These are phyloP conservation scores for Micromesistius poutassou DNA, from an alignment of 2,797 vertebrate genomes.

Conservation along the genomic window DNA sequence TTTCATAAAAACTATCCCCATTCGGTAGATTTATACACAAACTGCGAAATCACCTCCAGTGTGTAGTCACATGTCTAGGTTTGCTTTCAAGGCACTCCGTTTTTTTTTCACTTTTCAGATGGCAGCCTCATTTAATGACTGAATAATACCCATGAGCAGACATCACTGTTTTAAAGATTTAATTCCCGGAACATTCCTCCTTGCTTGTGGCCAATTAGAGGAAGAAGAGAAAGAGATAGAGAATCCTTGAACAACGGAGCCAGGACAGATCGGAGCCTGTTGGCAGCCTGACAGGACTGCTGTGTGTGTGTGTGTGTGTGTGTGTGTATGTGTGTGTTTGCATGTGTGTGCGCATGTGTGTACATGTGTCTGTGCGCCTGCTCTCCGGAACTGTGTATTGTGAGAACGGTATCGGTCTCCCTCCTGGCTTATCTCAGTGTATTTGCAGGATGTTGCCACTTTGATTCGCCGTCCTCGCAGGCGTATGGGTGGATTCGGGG, in stretches of 20 bases:
- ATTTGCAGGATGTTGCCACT: slow-evolving; percentile 60
- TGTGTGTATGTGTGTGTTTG: slow-evolving; percentile 18
- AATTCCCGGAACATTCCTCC: slow-evolving; percentile 53
- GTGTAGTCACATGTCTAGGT: neutral
- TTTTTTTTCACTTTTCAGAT: neutral
- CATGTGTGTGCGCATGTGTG: slow-evolving; percentile 7
- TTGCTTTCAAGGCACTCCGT: neutral
- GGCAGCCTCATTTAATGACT: neutral
- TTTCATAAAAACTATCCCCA: too few relatives aligned
- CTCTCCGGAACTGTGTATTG: slow-evolving; percentile 36
- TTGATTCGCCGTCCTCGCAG: slow-evolving; percentile 54
- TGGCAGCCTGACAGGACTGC: slow-evolving; percentile 58
- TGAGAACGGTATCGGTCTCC: slow-evolving; percentile 57
- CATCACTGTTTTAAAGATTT: slow-evolving; percentile 35
- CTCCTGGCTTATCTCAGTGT: slow-evolving; percentile 62
- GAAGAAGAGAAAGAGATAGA: slow-evolving; percentile 66
- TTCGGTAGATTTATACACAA: too few relatives aligned
- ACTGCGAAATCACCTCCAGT: too few relatives aligned
- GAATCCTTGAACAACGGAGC: slow-evolving; percentile 65
- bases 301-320: slow-evolving; percentile 33
- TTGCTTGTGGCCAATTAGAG: slow-evolving; percentile 72
- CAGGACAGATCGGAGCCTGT: slow-evolving; percentile 60
- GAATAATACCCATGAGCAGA: neutral
- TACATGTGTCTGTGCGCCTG: slow-evolving; percentile 7
- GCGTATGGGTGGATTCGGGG: slow-evolving; percentile 40